phyloP scores from a whole-genome alignment of 2,888 invertebrate species.

The Conistra vaccinii region DNA sequence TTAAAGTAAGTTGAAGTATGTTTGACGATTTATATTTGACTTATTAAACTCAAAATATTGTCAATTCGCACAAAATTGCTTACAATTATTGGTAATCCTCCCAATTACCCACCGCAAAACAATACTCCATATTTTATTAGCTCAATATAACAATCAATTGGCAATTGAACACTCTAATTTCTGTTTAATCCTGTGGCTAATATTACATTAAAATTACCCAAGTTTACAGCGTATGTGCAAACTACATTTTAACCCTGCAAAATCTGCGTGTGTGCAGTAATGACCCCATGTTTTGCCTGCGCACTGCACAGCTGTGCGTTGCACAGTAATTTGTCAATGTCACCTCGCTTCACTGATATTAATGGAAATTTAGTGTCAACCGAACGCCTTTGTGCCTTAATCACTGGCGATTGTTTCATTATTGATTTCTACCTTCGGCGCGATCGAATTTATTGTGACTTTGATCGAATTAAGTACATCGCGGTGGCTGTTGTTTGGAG shows the following conservation, averaged over 20 bases:
- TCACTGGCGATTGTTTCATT: slow-evolving; percentile 80
- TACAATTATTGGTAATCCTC: background rate
- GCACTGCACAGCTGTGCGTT: slow-evolving; percentile 60
- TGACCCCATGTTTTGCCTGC: slow-evolving; percentile 57
- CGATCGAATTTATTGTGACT: slow-evolving; percentile 52
- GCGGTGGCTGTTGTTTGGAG: slow-evolving; percentile 7
- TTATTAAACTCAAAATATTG: background rate
- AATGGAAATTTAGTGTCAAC: slow-evolving; percentile 86
- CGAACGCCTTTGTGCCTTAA: slow-evolving; percentile 79
- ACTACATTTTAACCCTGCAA: slow-evolving; percentile 58
- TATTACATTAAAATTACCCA: slow-evolving; percentile 42
- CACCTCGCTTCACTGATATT: slow-evolving; percentile 75
- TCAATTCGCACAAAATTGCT: background rate
- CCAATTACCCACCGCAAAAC: background rate
- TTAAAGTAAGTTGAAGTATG: background rate
- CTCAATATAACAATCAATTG: slow-evolving; percentile 22
- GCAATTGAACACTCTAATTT: slow-evolving; percentile 42
- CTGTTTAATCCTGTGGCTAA: slow-evolving; percentile 21
- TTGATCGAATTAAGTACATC: slow-evolving; percentile 17
- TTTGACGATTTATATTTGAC: background rate
- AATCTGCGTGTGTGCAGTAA: slow-evolving; percentile 60
- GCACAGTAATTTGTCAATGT: slow-evolving; percentile 83
- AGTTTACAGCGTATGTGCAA: slow-evolving; percentile 41
- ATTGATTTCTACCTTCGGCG: slow-evolving; percentile 70
- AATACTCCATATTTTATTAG: background rate